phyloP scores from a whole-genome alignment of 2,113 vertebrate genomes.

The Struthidea cinerea region DNA sequence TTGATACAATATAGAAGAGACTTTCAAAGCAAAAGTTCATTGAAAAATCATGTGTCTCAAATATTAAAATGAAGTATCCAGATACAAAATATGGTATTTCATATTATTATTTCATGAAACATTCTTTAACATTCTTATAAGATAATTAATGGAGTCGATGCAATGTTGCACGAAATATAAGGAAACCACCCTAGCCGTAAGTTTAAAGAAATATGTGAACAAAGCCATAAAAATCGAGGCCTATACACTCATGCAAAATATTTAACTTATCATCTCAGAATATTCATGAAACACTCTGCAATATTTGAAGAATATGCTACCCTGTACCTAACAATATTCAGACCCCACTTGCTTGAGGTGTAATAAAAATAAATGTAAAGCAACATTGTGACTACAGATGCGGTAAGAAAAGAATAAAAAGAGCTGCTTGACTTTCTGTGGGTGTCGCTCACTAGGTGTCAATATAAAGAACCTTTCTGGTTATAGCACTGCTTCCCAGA shows the following conservation, averaged over 20 bases:
- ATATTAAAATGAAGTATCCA: neutral
- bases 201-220: neutral
- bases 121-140: neutral
- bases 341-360: neutral
- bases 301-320: neutral
- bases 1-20: neutral
- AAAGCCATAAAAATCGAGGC: neutral
- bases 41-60: neutral
- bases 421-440: neutral
- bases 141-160: neutral
- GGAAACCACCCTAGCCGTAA: accelerated
- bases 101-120: neutral
- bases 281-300: neutral
- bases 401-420: neutral
- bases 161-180: neutral
- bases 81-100: neutral
- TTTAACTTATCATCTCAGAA: neutral
- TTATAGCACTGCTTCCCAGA: neutral
- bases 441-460: accelerated
- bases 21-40: neutral
- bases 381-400: neutral
- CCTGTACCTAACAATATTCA: neutral
- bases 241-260: neutral
- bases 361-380: neutral
- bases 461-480: neutral